Evolutionary conservation across 2,113 vertebrate species (phyloP).

Genomic region (Leptodactylus fuscus): DNA sequence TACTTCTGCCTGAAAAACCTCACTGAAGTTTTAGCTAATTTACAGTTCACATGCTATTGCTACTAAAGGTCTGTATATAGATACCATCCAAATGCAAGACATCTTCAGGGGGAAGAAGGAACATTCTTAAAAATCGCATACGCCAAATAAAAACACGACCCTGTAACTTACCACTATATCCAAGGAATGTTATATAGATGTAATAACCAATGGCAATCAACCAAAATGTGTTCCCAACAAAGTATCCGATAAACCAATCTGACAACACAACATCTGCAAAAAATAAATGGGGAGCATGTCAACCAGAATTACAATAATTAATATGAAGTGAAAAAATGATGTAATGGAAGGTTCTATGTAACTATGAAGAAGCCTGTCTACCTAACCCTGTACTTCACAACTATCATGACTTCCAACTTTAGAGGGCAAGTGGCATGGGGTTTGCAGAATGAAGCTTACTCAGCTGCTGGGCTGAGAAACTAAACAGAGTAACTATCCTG

Average conservation of each 20-base stretch:
- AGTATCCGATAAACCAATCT: slow-evolving; percentile 79
- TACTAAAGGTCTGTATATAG: no score
- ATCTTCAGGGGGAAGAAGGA: no score
- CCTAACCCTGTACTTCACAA: no score
- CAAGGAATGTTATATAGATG: slow-evolving; percentile 96
- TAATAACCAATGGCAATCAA: slow-evolving; percentile 93
- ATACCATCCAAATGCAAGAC: no score
- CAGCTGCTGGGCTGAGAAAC: background rate
- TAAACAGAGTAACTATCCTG: background rate
- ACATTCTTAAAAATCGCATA: no score
- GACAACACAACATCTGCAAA: slow-evolving; percentile 87
- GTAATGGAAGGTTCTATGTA: no score
- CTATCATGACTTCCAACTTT: background rate
- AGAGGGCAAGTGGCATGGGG: no score
- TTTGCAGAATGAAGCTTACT: background rate
- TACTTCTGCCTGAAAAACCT: no score
- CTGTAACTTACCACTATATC: slow-evolving; percentile 89
- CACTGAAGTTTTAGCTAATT: no score
- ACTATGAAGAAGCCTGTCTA: background rate
- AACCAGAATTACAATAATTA: background rate
- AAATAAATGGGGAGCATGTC: slow-evolving; percentile 58
- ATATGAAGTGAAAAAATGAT: no score
- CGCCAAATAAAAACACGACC: background rate
- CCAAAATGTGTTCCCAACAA: slow-evolving; percentile 92
- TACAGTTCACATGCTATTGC: no score